Evolutionary conservation across 2,888 invertebrate species (phyloP).

Genomic region (Ctenicera cuprea): DNA sequence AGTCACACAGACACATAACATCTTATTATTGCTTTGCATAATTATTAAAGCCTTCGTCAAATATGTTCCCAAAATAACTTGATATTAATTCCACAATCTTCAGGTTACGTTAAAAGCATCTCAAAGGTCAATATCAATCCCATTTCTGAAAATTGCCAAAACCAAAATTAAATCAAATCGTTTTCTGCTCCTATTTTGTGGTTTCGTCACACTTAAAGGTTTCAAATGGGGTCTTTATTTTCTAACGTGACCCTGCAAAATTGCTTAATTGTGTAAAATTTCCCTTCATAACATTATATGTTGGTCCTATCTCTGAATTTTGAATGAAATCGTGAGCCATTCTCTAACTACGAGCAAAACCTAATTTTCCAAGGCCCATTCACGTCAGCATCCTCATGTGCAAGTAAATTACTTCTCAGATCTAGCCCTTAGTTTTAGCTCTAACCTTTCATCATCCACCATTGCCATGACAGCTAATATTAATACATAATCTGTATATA

Average conservation of each 20-base stretch:
- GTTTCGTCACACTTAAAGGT: constrained; percentile 3
- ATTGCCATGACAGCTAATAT: constrained; percentile 21
- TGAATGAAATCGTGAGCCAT: background rate
- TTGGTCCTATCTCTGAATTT: background rate
- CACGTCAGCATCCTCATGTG: background rate
- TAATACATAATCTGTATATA: constrained; percentile 25
- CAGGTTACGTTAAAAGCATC: background rate
- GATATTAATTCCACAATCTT: background rate
- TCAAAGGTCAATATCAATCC: background rate
- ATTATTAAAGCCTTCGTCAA: too few species aligned
- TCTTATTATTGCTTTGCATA: too few species aligned
- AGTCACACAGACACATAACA: too few species aligned
- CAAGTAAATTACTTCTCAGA: background rate
- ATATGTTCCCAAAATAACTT: background rate
- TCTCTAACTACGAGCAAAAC: background rate
- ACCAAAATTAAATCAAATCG: constrained; percentile 9
- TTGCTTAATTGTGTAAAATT: background rate
- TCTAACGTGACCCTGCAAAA: constrained; percentile 1
- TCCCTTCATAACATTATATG: background rate
- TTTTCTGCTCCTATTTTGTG: constrained; percentile 1
- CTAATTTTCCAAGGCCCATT: background rate
- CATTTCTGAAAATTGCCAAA: background rate
- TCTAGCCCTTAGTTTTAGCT: background rate
- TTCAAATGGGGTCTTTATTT: constrained; percentile 12
- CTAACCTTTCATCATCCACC: constrained; percentile 3